Conservation (phyloP, 2,888 invertebrate species). For the Heterodera filipjevi region DNA sequence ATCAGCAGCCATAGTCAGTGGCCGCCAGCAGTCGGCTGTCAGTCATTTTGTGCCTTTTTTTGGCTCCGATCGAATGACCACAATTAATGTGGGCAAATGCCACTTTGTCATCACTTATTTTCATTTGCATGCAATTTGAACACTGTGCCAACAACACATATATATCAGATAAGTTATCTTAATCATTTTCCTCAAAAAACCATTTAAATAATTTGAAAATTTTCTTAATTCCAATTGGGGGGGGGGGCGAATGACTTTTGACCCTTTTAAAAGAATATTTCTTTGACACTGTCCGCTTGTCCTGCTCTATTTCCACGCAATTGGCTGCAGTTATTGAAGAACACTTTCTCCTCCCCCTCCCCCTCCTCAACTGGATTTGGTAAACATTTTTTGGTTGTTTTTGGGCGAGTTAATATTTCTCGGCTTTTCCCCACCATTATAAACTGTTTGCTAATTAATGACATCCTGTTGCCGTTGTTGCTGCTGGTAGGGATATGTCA, state of each 20-base stretch:
- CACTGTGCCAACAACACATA: too few species aligned
- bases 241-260: too few species aligned
- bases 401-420: not conserved
- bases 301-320: too few species aligned
- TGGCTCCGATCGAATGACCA: not conserved
- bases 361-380: not conserved
- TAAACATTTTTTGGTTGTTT: not conserved
- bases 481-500: not conserved
- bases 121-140: too few species aligned
- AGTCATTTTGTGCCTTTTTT: not conserved
- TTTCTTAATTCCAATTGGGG: too few species aligned
- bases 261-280: too few species aligned
- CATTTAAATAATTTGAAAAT: too few species aligned
- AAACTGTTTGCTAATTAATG: not conserved
- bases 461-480: not conserved
- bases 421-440: not conserved
- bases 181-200: too few species aligned
- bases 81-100: not conserved
- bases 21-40: not conserved
- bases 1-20: not conserved
- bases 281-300: too few species aligned
- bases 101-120: not conserved
- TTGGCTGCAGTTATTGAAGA: not conserved
- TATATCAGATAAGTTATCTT: too few species aligned
- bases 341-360: not conserved